Evolutionary conservation across 2,113 vertebrate genomes (phyloP).

Genomic region (Centropristis striata): DNA sequence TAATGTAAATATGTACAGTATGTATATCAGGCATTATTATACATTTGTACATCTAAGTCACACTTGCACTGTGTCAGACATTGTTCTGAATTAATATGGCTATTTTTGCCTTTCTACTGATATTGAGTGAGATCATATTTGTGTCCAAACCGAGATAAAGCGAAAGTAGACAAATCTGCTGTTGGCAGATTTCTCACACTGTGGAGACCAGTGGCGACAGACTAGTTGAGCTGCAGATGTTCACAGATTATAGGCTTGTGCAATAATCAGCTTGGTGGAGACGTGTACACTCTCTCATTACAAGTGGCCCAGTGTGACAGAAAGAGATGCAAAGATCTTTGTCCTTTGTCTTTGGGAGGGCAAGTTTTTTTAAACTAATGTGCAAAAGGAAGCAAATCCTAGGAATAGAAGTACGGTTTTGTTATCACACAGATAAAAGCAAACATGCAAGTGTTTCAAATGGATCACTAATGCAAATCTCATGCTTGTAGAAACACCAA

Average conservation of each 20-base stretch:
- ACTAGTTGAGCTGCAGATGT: slow-evolving; percentile 71
- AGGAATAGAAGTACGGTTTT: neutral
- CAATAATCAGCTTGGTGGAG: slow-evolving; percentile 77
- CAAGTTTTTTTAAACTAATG: neutral
- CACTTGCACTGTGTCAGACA: neutral
- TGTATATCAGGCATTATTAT: neutral
- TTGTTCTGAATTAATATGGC: slow-evolving; percentile 17
- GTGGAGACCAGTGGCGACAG: slow-evolving; percentile 47
- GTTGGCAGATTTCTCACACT: slow-evolving; percentile 56
- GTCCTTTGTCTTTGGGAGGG: slow-evolving; percentile 17
- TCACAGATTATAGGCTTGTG: slow-evolving; percentile 79
- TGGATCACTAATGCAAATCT: neutral
- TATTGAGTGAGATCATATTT: slow-evolving; percentile 23
- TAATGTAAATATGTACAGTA: neutral
- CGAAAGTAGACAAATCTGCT: slow-evolving; percentile 58
- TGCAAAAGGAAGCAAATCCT: neutral
- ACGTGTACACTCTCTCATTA: slow-evolving; percentile 67
- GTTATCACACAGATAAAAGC: slow-evolving; percentile 11
- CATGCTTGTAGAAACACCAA: neutral
- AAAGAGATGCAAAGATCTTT: slow-evolving; percentile 31
- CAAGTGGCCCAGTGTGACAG: slow-evolving; percentile 27
- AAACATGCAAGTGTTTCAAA: neutral
- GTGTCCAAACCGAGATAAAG: slow-evolving; percentile 25
- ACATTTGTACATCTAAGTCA: neutral
- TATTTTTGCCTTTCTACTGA: neutral